Evolutionary conservation across 2,797 vertebrate species (phyloP), one percentile per base, ranked within the genome.

Genomic region (Spondyliosoma cantharus): DNA sequence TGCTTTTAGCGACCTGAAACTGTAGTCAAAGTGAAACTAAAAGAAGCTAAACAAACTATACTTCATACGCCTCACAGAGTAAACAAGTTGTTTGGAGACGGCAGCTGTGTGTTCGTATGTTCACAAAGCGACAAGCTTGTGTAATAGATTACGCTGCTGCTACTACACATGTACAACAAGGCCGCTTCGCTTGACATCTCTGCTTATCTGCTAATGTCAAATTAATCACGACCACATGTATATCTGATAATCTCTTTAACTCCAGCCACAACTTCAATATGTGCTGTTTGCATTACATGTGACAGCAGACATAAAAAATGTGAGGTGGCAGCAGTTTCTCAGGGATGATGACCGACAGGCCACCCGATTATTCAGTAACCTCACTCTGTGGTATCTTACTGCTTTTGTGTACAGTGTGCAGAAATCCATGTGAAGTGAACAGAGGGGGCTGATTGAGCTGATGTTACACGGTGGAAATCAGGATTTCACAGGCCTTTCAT

Each of bases 301-400:
- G 63, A 57, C 49, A 24, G 5, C 0, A 14, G 3, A 15, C 6
- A 1, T 16, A 1, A 15, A 46, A 57, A 50, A 25, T 12, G n/a
- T 14, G 45, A 17, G 37, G 11, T 20, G 58, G 42, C 64, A 48
- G 74, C 25, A 17, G 37, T 57, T 62, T 49, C 17, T 27, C 59
- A 43, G n/a, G 69, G 76, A 62, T 29, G 62, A 72, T 74, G 78
- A 80, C 74, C 56, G 76, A 52, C 53, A 53, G 83, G 71, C 70
- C 75, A 64, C 29, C 73, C 3, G 88, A 86, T 91, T 87, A 89
- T 22, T 89, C 83, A 89, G 83, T 86, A 87, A 88, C 89, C 78
- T 74, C 74, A 46, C 32, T 46, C 45, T 4, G 46, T 9, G 59
- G 67, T 46, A n/a, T 63, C 62, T 76, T 27, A 15, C 2, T n/a